Conservation (phyloP, 2,113 vertebrate species). For the Trematocara nigrifrons region DNA sequence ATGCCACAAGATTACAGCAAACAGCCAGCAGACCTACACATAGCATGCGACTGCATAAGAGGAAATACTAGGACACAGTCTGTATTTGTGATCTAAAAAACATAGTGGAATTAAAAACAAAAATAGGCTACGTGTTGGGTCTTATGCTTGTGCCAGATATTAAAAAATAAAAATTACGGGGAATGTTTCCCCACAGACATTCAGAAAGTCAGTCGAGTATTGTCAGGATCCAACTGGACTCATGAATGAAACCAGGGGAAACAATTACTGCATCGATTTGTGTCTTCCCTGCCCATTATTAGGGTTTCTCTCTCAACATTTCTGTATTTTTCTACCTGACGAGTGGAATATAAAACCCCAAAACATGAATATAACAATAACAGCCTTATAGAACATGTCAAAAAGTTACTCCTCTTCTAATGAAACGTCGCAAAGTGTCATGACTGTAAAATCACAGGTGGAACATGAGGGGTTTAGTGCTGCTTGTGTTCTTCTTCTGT, state of each 20-base stretch:
- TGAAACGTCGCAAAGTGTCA: background rate
- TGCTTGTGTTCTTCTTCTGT: background rate
- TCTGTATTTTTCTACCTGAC: background rate
- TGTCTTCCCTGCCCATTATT: background rate
- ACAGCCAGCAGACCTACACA: background rate
- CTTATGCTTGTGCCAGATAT: background rate
- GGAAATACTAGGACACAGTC: background rate
- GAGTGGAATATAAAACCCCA: background rate
- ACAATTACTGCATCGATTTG: background rate
- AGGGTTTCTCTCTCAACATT: background rate
- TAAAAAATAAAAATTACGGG: background rate
- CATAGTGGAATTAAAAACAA: background rate
- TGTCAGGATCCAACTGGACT: background rate
- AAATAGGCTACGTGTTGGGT: background rate
- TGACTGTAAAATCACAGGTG: background rate
- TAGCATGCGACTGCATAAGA: background rate
- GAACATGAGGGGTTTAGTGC: background rate
- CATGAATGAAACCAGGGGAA: background rate
- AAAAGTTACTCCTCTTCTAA: background rate
- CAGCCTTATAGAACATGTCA: background rate
- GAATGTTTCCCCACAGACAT: fast-evolving
- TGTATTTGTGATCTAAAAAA: background rate
- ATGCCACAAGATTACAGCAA: background rate
- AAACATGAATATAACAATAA: background rate
- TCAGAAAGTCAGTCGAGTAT: background rate